phyloP scores from a whole-genome alignment of 2,113 vertebrate genomes.

The Capra hircus region DNA sequence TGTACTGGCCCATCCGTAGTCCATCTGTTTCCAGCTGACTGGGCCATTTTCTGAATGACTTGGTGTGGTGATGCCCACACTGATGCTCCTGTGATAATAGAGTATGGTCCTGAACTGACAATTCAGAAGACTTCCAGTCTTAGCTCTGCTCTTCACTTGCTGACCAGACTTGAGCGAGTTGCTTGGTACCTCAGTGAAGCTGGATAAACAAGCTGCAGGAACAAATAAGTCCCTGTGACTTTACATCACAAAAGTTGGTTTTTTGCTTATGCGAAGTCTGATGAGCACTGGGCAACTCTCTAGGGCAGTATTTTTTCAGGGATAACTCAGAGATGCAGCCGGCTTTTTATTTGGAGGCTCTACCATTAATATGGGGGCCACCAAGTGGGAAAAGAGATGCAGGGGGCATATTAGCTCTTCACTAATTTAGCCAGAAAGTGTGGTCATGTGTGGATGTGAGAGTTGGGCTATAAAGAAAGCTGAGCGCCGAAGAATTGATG shows the following conservation, averaged over 20 bases:
- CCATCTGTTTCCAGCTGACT: background rate
- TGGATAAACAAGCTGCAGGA: background rate
- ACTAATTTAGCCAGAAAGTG: background rate
- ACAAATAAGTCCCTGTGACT: background rate
- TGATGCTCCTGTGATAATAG: background rate
- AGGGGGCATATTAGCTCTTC: background rate
- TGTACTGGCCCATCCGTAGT: background rate
- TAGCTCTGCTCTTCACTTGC: background rate
- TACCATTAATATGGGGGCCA: background rate
- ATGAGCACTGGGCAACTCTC: background rate
- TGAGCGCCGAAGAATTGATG: background rate
- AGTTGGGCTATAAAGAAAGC: background rate
- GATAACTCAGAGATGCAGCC: background rate
- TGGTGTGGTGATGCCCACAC: background rate
- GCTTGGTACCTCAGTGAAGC: background rate
- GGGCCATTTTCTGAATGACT: background rate
- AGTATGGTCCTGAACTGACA: background rate
- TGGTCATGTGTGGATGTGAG: background rate
- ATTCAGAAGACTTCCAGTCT: background rate
- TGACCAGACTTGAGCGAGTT: background rate
- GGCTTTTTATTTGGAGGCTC: background rate
- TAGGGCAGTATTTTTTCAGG: background rate
- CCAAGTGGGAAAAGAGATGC: background rate
- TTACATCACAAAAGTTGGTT: background rate
- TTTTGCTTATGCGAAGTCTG: background rate